These are phyloP conservation scores for Oenanthe melanoleuca DNA, from an alignment of 2,113 vertebrate species.

Conservation along the genomic window DNA sequence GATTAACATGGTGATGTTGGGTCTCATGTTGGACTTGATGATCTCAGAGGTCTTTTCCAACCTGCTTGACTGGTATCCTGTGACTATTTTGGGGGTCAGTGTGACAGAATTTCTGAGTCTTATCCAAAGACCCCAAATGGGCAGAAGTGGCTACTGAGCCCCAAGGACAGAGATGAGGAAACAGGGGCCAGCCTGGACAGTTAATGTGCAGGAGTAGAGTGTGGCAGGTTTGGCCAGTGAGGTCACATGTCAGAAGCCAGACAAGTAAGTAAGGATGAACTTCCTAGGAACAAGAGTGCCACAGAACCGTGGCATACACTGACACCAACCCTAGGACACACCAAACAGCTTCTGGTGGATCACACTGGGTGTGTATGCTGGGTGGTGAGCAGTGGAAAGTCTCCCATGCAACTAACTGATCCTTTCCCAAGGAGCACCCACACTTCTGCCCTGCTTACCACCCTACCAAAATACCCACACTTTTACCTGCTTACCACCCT, in stretches of 20 bases:
- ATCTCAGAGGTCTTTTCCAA: background rate
- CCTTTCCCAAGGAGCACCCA: background rate
- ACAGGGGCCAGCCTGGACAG: background rate
- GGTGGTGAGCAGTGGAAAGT: background rate
- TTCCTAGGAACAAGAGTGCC: background rate
- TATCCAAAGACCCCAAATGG: background rate
- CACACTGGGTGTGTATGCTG: background rate
- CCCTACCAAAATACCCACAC: background rate
- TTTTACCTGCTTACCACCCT: background rate
- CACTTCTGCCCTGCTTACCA: background rate
- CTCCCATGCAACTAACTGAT: background rate
- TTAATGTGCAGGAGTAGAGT: background rate
- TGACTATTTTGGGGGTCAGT: background rate
- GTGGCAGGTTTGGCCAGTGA: background rate
- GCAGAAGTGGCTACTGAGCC: background rate
- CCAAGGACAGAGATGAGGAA: background rate
- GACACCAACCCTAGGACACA: background rate
- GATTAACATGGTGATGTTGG: too few relatives aligned
- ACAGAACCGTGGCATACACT: background rate
- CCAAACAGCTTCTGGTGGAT: background rate
- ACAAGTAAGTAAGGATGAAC: rapidly evolving
- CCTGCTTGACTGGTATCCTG: background rate
- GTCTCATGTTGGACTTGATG: too few relatives aligned
- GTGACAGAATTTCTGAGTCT: background rate
- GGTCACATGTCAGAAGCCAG: background rate